A percentile compares a stretch with the other conserved stretches of the same genome.
phyloP scores from a whole-genome alignment of 2,113 vertebrate genomes.

The Rhabdomys dilectus region DNA sequence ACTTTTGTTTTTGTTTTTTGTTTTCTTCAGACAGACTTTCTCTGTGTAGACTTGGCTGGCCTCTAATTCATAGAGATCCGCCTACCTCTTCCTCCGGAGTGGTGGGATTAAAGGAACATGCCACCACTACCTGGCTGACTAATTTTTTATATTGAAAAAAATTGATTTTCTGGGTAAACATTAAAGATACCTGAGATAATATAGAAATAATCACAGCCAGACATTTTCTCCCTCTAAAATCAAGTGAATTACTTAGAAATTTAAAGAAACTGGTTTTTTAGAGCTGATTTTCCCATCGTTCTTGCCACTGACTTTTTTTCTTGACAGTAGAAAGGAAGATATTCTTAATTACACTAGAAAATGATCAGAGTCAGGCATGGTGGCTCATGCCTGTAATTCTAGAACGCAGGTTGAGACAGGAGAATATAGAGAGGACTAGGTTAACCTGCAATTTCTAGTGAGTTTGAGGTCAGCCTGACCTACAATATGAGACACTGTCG shows the following conservation, averaged over 20 bases:
- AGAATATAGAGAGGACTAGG: not conserved
- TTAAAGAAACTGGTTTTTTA: constrained; percentile 9
- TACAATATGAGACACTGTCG: not conserved
- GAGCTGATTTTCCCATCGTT: not conserved
- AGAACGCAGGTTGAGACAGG: not conserved
- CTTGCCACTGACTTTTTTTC: not conserved
- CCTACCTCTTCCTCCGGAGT: not conserved
- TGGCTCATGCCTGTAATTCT: not conserved
- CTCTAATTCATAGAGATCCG: not conserved
- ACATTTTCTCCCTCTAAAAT: constrained; percentile 28
- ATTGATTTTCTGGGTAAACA: constrained; percentile 9
- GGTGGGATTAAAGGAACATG: not conserved
- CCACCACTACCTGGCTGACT: not conserved
- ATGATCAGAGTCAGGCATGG: not conserved
- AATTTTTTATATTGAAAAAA: not conserved
- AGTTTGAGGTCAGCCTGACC: not conserved
- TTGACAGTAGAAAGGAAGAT: not conserved
- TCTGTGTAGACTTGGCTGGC: not conserved
- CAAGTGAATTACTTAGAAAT: constrained; percentile 9
- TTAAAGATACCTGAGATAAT: constrained; percentile 17
- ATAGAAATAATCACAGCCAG: not conserved
- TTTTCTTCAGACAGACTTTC: not conserved
- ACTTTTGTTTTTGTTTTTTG: not conserved
- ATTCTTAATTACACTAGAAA: not conserved
- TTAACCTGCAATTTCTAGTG: not conserved